Evolutionary conservation across 2,113 vertebrate genomes (phyloP).

Genomic region (Sturnira hondurensis): DNA sequence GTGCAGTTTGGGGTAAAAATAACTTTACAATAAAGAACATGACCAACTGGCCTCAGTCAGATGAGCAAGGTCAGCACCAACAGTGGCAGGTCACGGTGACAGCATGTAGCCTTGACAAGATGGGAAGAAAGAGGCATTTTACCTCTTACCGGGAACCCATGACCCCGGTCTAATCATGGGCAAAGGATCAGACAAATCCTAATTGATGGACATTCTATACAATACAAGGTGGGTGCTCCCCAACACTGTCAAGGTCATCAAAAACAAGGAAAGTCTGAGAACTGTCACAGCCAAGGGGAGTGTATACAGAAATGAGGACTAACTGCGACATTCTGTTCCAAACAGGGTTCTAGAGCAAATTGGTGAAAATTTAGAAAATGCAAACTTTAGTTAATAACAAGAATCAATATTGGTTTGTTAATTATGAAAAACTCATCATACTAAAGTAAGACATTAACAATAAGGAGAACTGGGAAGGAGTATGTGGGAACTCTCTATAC

Average conservation of each 20-base stretch:
- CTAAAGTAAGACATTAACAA: background rate
- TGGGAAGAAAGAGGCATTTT: background rate
- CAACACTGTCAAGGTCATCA: background rate
- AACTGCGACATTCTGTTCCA: background rate
- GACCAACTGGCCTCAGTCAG: rapidly evolving
- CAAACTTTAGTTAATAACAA: background rate
- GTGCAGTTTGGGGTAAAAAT: background rate
- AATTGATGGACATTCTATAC: background rate
- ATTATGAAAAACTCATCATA: background rate
- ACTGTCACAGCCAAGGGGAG: background rate
- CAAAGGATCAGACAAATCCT: background rate
- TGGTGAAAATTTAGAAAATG: background rate
- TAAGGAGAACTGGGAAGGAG: background rate
- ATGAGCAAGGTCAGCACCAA: background rate
- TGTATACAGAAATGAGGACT: rapidly evolving
- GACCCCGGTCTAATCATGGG: background rate
- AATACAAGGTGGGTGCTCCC: background rate
- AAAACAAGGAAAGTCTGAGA: background rate
- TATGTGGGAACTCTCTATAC: background rate
- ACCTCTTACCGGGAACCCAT: background rate
- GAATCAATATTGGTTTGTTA: background rate
- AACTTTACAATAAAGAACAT: background rate
- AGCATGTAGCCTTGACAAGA: background rate
- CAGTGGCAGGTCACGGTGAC: rapidly evolving
- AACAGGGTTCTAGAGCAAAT: background rate